These are phyloP conservation scores for Geothlypis trichas DNA, from an alignment of 2,113 vertebrate species.

Conservation along the genomic window DNA sequence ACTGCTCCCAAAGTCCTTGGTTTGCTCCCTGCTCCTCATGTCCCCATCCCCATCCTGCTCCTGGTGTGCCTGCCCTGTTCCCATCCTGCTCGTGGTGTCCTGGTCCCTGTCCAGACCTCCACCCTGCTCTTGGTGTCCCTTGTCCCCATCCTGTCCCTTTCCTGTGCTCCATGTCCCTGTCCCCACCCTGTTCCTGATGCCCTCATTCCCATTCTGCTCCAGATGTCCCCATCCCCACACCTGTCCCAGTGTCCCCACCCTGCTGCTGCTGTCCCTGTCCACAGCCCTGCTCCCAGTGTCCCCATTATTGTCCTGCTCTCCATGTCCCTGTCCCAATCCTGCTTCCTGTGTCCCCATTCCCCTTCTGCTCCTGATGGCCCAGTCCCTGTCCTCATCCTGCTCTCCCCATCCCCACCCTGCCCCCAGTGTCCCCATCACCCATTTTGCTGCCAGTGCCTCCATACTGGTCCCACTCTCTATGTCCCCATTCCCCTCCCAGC, in stretches of 20 bases:
- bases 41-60: neutral
- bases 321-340: neutral
- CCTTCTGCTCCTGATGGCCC: neutral
- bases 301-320: neutral
- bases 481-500: neutral
- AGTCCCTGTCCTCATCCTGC: neutral
- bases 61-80: neutral
- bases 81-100: neutral
- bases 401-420: neutral
- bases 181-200: neutral
- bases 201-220: neutral
- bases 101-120: neutral
- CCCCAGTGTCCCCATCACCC: no score
- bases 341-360: neutral
- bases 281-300: neutral
- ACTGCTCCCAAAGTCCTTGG: neutral
- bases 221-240: neutral
- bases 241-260: no score
- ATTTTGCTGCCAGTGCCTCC: neutral
- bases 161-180: neutral
- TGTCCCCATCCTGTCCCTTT: no score
- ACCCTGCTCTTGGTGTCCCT: neutral
- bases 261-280: neutral
- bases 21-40: neutral
- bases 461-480: accelerated